Evolutionary conservation across 2,797 vertebrate genomes (phyloP), one percentile per base, ranked within the genome.

Genomic region (Arrhamphus sclerolepis): DNA sequence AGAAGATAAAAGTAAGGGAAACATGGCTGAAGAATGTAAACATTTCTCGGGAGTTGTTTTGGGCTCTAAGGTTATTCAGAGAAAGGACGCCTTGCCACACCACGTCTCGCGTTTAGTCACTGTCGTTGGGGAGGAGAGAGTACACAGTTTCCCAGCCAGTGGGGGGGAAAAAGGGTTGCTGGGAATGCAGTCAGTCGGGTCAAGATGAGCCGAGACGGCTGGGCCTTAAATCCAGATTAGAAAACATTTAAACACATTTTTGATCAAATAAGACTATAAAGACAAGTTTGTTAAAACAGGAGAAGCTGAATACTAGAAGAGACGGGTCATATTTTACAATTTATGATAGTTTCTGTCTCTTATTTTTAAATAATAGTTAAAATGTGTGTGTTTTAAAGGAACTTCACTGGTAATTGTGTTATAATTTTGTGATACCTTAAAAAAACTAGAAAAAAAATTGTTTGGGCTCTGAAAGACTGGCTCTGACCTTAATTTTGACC

Each of bases 141-240:
- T 75, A 76, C 77, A 77, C 72, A 74, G 63, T 62, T 67, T 75
- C 86, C 72, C 66, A 68, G 66, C 74, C 86, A 89, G 78, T 81
- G 78, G 84, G 87, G 82, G 81, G 24, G 24, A 26, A 26, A 85
- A 85, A 87, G 88, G 85, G 86, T 86, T 53, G 71, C 60, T 11
- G 76, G 65, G 85, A 91, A 86, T 90, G 89, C 74, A 61, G 86
- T 87, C 80, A 77, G 86, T 90, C 88, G 75, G 78, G 89, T 90
- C 75, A 55, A 78, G 79, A 73, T 20, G 72, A 83, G 78, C 68
- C 2, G 31, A 56, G 73, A 71, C 77, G 78, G 78, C 77, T 78
- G 72, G 46, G 17, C 70, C 62, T 72, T 66, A 62, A 71, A 70
- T 73, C 52, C 69, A 64, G 51, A 66, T 48, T 34, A 42, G 48